Evolutionary conservation across 2,113 vertebrate species (phyloP), one percentile per base, ranked within the genome.

Genomic region (Ctenodactylus gundi): DNA sequence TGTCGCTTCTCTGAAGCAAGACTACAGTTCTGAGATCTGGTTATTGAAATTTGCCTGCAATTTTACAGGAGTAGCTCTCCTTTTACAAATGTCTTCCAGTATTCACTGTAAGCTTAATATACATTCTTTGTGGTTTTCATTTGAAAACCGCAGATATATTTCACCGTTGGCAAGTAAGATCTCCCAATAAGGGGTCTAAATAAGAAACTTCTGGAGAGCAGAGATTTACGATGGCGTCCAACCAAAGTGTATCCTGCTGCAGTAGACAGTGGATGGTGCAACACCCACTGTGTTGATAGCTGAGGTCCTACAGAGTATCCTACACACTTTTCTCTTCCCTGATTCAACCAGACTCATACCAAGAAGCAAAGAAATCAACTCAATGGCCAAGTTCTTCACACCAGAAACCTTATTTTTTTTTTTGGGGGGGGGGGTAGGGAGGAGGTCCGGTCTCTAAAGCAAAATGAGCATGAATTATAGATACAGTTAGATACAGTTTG

Each of bases 1-100:
- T 94, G 57, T 91, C 68, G 65, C 85, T 76, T 85, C 64, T 95
- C 29, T 93, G 58, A 93, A 67, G 58, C 25, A 85, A 85, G 58
- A 68, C 39, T 90, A 85, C 62, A 46, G 7, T 53, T 85, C 41
- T 25, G 62, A 94, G 85, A 92, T 14, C 25, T 76, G n/a, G 5
- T 34, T 75, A 85, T 60, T 89, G 53, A 90, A 76, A 57, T 51
- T 67, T 27, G 58, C 49, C 31, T 67, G 4, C 8, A 58, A 39
- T 91, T 39, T 49, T 25, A 67, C 0, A 58, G 13, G n/a, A 7
- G 39, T 49, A 85, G 34, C 41, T 77, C 85, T 95, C 51, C 12
- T 84, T 88, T 89, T 60, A 78, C 21, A 85, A 72, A 51, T 73
- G 49, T 10, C 62, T 90, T 88, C 55, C 57, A 88, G 88, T 41